Percentiles rank a stretch among this genome's conserved stretches.
phyloP scores from a whole-genome alignment of 2,888 invertebrate genomes.

The Trileptium ribeirensis region DNA sequence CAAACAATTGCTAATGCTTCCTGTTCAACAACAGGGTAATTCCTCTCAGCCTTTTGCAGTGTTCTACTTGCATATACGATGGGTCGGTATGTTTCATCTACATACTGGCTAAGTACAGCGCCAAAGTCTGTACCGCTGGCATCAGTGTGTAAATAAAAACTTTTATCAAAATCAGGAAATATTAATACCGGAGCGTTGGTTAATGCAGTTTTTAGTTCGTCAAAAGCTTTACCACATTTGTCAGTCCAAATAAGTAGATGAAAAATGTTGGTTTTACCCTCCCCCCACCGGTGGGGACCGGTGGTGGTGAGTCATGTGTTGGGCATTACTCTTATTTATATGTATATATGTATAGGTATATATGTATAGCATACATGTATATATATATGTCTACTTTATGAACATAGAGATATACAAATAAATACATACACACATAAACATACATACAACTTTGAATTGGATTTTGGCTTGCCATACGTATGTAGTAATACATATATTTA shows the following conservation, averaged over 20 bases:
- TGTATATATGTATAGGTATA: too few species aligned
- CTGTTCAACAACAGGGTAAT: conserved; percentile 37
- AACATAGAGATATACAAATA: too few species aligned
- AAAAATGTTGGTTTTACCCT: too few species aligned
- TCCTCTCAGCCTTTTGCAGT: conserved; percentile 33
- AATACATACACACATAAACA: too few species aligned
- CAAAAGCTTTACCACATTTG: conserved; percentile 25
- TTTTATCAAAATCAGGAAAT: conserved; percentile 31
- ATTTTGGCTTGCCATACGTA: too few species aligned
- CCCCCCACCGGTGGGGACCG: too few species aligned
- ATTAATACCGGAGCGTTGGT: conserved; percentile 29
- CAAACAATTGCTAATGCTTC: conserved; percentile 38
- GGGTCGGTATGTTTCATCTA: conserved; percentile 28
- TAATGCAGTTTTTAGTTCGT: conserved; percentile 23
- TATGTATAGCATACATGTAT: too few species aligned
- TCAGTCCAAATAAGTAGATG: not conserved
- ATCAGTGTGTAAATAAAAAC: conserved; percentile 37
- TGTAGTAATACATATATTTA: too few species aligned
- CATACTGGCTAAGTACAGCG: conserved; percentile 37
- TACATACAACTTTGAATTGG: too few species aligned
- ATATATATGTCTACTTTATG: too few species aligned
- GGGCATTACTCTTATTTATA: too few species aligned
- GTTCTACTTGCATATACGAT: conserved; percentile 39
- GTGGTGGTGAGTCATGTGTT: too few species aligned
- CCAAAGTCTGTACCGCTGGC: conserved; percentile 39